A percentile compares a stretch with the other conserved stretches of the same genome.
These are phyloP conservation scores for Epiperipatus broadwayi DNA, from an alignment of 2,888 invertebrate genomes.

Conservation along the genomic window DNA sequence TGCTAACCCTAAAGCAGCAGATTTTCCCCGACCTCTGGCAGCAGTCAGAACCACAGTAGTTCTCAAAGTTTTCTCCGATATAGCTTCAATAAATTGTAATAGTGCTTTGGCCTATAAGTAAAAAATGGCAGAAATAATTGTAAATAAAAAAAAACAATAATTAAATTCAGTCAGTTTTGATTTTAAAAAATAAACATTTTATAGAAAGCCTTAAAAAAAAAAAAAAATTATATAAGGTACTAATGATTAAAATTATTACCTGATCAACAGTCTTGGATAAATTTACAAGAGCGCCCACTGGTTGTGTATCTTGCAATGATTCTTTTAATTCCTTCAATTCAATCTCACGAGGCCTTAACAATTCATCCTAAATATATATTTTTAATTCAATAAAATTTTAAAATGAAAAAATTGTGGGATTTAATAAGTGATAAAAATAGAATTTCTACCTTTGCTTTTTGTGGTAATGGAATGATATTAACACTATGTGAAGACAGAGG, in stretches of 20 bases:
- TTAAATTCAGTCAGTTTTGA: neutral
- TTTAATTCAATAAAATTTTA: conserved; percentile 18
- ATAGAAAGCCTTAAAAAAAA: conserved; percentile 5
- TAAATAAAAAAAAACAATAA: conserved; percentile 7
- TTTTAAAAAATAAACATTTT: neutral
- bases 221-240: conserved; percentile 5
- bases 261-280: conserved; percentile 83
- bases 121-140: neutral
- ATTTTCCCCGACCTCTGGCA: conserved; percentile 90
- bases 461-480: conserved; percentile 48
- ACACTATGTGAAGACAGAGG: conserved; percentile 76
- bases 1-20: conserved; percentile 82
- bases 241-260: conserved; percentile 24
- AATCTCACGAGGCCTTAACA: conserved; percentile 30
- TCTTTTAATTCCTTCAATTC: conserved; percentile 56
- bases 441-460: conserved; percentile 20
- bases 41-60: conserved; percentile 90
- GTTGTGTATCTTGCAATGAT: conserved; percentile 70
- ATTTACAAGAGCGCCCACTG: conserved; percentile 67
- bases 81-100: conserved; percentile 75
- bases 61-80: conserved; percentile 70
- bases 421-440: too few relatives aligned
- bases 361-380: conserved; percentile 15
- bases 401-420: neutral
- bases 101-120: conserved; percentile 52